Percentiles rank a stretch among this genome's conserved stretches.
Evolutionary conservation across 2,888 invertebrate genomes (phyloP).

Genomic region (Cantharis rufa): DNA sequence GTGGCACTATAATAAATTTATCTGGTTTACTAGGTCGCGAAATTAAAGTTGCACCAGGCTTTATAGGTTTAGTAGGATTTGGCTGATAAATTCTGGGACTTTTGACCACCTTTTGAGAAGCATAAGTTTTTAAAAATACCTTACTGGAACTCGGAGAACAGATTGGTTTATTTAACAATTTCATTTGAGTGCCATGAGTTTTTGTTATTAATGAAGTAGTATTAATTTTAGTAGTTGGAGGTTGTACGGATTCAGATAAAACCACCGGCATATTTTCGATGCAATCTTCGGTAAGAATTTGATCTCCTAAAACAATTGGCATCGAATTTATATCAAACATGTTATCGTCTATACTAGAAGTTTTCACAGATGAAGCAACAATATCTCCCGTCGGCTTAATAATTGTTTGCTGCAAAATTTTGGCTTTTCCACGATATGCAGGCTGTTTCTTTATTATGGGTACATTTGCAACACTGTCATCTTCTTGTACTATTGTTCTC

Average conservation of each 20-base stretch:
- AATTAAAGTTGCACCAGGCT: slow-evolving; percentile 40
- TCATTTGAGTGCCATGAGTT: slow-evolving; percentile 38
- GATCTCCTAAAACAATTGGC: slow-evolving; percentile 76
- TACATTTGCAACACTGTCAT: neutral
- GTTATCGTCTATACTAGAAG: slow-evolving; percentile 52
- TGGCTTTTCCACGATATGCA: slow-evolving; percentile 45
- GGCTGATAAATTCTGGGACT: slow-evolving; percentile 37
- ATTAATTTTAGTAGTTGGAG: slow-evolving; percentile 12
- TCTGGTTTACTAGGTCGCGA: slow-evolving; percentile 41
- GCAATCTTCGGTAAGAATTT: slow-evolving; percentile 68
- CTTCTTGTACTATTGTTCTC: slow-evolving; percentile 22
- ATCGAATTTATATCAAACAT: slow-evolving; percentile 76
- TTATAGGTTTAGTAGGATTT: slow-evolving; percentile 37
- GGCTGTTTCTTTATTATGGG: slow-evolving; percentile 3
- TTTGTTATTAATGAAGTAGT: slow-evolving; percentile 28
- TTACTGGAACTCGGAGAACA: slow-evolving; percentile 18
- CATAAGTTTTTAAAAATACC: slow-evolving; percentile 22
- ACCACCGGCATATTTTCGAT: slow-evolving; percentile 72
- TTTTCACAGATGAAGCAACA: slow-evolving; percentile 41
- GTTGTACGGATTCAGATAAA: slow-evolving; percentile 45
- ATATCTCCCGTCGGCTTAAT: slow-evolving; percentile 53
- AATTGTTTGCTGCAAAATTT: slow-evolving; percentile 54
- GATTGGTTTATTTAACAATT: slow-evolving; percentile 37
- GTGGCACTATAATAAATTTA: slow-evolving; percentile 43
- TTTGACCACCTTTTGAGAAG: slow-evolving; percentile 30